These are phyloP conservation scores for Tachysurus fulvidraco DNA, from an alignment of 2,113 vertebrate species.

Conservation along the genomic window DNA sequence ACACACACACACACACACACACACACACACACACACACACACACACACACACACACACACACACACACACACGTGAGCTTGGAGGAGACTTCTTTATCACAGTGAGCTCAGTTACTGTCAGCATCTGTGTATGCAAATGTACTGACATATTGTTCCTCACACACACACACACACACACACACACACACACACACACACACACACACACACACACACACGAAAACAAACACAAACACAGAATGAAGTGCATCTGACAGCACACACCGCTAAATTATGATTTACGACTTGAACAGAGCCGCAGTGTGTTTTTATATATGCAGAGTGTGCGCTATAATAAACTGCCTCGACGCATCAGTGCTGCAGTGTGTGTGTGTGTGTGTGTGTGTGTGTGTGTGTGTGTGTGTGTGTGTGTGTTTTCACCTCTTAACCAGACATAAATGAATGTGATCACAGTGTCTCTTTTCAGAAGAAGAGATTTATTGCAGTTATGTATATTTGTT, in stretches of 20 bases:
- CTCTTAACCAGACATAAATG: slow-evolving; percentile 16
- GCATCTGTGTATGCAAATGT: slow-evolving; percentile 21
- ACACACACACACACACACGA: slow-evolving; percentile 2
- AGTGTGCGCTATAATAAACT: slow-evolving; percentile 16
- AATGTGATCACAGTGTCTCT: slow-evolving; percentile 3
- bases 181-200: slow-evolving; percentile 10
- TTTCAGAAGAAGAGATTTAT: not conserved
- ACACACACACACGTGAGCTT: not conserved
- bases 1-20: slow-evolving; percentile 1
- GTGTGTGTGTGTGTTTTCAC: not conserved
- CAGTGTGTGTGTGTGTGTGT: slow-evolving; percentile 11
- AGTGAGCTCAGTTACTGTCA: slow-evolving; percentile 24
- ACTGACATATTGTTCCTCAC: not conserved
- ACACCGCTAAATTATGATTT: slow-evolving; percentile 34
- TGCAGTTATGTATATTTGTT: not conserved
- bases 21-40: slow-evolving; percentile 18
- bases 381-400: not conserved
- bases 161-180: not conserved
- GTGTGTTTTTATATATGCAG: slow-evolving; percentile 18
- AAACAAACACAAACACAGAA: not conserved
- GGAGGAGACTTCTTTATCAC: slow-evolving; percentile 17
- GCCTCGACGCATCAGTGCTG: not conserved
- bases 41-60: not conserved
- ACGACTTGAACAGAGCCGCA: slow-evolving; percentile 10
- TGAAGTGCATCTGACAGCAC: not conserved